phyloP scores from a whole-genome alignment of 2,797 vertebrate species.

The Peromyscus nudipes region DNA sequence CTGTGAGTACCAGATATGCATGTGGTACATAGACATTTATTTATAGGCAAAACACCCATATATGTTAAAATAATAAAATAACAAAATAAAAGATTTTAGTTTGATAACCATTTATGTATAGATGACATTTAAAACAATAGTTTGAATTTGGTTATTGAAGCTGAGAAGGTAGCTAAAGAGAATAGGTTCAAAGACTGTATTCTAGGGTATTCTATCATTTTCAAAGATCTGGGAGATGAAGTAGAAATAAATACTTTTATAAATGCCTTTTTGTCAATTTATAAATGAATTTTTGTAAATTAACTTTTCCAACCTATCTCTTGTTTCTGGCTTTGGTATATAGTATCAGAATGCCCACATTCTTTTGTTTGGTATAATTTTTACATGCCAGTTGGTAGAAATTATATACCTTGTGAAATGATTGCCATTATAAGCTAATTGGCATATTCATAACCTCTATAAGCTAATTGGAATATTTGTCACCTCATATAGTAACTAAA shows the following conservation, averaged over 20 bases:
- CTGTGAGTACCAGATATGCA: neutral
- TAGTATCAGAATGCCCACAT: neutral
- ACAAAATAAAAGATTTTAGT: slow-evolving; percentile 8
- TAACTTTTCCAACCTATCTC: neutral
- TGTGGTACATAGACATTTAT: neutral
- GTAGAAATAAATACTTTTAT: slow-evolving; percentile 13
- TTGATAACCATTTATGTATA: neutral
- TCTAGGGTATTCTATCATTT: neutral
- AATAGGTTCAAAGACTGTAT: neutral
- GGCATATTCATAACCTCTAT: neutral
- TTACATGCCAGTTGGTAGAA: neutral
- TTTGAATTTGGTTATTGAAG: neutral
- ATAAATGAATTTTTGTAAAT: neutral
- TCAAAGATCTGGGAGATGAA: neutral
- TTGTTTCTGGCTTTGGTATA: neutral
- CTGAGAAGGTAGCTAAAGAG: neutral
- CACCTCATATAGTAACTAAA: neutral
- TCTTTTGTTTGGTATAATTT: neutral
- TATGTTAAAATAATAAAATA: neutral
- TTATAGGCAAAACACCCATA: neutral
- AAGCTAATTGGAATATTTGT: neutral
- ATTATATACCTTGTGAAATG: neutral
- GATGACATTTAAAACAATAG: neutral
- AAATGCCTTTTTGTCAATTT: neutral
- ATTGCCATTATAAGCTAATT: neutral